Base-by-base conservation (phyloP, 2,113 vertebrate species). In the Silurus asotus region DNA sequence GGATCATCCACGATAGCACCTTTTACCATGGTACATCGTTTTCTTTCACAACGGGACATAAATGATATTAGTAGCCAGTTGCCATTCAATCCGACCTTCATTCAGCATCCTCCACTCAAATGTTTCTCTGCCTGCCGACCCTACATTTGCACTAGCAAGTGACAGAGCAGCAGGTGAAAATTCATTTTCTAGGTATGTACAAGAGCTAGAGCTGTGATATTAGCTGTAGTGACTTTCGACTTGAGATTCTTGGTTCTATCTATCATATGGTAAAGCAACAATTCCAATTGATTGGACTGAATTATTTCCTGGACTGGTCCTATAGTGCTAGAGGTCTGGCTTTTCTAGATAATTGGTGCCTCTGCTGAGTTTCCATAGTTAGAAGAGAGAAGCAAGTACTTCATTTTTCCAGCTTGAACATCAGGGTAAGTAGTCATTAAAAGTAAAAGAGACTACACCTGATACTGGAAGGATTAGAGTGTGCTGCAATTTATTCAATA, bases 1-100 rank as follows among this genome's bases (percentile, higher is more conserved):
- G 49, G 8, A 82, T 74, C 56, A 81, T 75, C 85, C 48, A 53
- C 23, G 8, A 10, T 75, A 76, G 67, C 48, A 86, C 67, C 45
- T 74, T 74, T 86, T 64, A 81, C 23, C 15, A 59, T 28, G 15
- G 70, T n/a, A 65, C 9, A n/a, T 19, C 45, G 28, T 13, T 69
- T 85, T 53, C 49, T 69, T 69, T 13, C 51, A 49, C 55, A 81
- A 25, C 13, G 23, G 78, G 58, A 81, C n/a, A 51, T 20, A 65
- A 64, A 48, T 62, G 1, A 11, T 45, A 0, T 59, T 25, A 58
- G 37, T 20, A 6, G 15, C 28, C 56, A 7, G 8, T 56, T 48
- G 9, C 17, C 20, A 4, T 53, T 76, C 13, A 76, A 76, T 25
- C 6, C 23, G 17, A 25, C 13, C 74, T 76, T 23, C 6, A 1